Conservation (phyloP, 1,140 invertebrate species). For the Scylla paramamosain region DNA sequence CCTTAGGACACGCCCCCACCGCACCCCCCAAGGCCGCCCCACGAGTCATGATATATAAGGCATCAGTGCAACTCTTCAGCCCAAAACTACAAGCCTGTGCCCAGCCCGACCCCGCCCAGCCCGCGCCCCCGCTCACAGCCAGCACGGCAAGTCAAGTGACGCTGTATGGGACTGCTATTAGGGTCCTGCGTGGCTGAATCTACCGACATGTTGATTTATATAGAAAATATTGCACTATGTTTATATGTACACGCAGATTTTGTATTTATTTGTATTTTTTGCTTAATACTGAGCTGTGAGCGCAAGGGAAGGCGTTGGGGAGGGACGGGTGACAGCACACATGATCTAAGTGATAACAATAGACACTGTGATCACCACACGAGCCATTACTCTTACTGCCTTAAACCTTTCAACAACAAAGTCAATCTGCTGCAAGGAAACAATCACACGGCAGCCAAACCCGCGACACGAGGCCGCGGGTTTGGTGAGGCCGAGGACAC, state of each 20-base stretch:
- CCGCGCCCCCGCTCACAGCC: not conserved
- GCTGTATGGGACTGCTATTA: not conserved
- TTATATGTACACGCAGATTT: not conserved
- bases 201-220: not conserved
- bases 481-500: not conserved
- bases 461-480: not conserved
- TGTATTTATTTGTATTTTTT: not conserved
- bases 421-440: constrained; percentile 62
- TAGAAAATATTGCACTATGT: not conserved
- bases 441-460: constrained; percentile 42
- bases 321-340: constrained; percentile 33
- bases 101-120: constrained; percentile 18
- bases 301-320: not conserved
- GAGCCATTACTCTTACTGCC: constrained; percentile 48
- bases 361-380: constrained; percentile 72
- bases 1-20: constrained; percentile 21
- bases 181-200: not conserved
- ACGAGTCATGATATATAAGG: constrained; percentile 37
- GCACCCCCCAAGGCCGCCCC: not conserved
- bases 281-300: not conserved
- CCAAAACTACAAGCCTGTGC: constrained; percentile 46
- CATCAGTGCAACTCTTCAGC: constrained; percentile 47
- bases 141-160: too few relatives aligned
- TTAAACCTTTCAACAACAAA: constrained; percentile 60
- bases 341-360: constrained; percentile 38